Percentiles rank a stretch among this genome's conserved stretches.
phyloP scores from a whole-genome alignment of 2,797 vertebrate genomes.

The Brotula barbata region DNA sequence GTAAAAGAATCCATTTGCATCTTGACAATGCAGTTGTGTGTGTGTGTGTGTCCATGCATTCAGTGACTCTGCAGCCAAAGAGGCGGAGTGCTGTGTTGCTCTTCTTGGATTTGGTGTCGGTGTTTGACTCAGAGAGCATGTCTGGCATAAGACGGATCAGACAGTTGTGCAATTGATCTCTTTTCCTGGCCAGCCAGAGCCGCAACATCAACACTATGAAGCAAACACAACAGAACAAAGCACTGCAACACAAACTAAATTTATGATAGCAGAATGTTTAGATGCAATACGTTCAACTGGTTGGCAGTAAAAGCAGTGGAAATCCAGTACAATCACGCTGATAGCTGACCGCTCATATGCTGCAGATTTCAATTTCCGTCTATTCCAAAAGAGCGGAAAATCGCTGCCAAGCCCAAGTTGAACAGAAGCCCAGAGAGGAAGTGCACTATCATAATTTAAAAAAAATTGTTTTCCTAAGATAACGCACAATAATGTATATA shows the following conservation, averaged over 20 bases:
- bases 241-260: constrained; percentile 11
- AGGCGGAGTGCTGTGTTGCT: constrained; percentile 39
- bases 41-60: background rate
- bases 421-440: too few species aligned
- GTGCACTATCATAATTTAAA: too few species aligned
- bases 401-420: too few species aligned
- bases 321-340: background rate
- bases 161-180: constrained; percentile 46
- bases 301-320: constrained; percentile 7
- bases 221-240: constrained; percentile 1
- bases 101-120: constrained; percentile 40
- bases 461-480: too few species aligned
- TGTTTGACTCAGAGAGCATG: constrained; percentile 41
- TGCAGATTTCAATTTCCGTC: too few species aligned
- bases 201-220: constrained; percentile 33
- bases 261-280: background rate
- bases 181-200: constrained; percentile 45
- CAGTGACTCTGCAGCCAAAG: constrained; percentile 26
- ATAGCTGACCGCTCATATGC: too few species aligned
- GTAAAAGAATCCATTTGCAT: background rate
- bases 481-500: too few species aligned
- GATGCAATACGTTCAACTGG: background rate
- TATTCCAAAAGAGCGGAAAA: too few species aligned
- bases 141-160: constrained; percentile 43
- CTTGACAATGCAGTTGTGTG: background rate